These are phyloP conservation scores for Porites rus DNA, from an alignment of 92 coral and sea anemone species.

Conservation along the genomic window DNA sequence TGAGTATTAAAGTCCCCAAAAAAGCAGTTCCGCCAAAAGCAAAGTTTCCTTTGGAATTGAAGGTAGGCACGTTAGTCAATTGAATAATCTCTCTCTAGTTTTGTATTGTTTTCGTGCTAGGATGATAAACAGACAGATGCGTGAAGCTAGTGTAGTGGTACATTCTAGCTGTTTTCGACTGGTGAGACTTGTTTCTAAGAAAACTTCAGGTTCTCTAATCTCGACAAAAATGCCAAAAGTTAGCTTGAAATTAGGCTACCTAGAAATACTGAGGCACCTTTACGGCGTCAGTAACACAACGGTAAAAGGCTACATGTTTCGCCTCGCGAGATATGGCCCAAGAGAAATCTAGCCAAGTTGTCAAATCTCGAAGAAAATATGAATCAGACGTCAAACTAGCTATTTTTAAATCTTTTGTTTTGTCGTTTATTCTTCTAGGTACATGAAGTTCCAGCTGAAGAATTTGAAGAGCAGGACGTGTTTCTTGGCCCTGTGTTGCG, in stretches of 20 bases:
- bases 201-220: no score
- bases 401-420: no score
- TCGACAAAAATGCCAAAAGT: no score
- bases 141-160: neutral
- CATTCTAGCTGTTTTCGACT: neutral
- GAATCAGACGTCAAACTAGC: no score
- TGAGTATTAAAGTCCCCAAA: constrained; percentile 11
- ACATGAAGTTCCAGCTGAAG: constrained; percentile 31
- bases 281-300: neutral
- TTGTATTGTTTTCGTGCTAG: no score
- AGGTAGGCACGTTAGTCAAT: neutral
- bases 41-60: constrained; percentile 14
- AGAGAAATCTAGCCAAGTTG: no score
- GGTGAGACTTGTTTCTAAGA: neutral
- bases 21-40: constrained; percentile 9
- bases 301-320: neutral
- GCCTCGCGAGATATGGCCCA: neutral
- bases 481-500: constrained; percentile 22
- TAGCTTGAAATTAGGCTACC: no score
- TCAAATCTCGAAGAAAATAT: no score
- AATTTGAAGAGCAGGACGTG: neutral
- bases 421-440: constrained; percentile 2
- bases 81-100: no score
- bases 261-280: no score
- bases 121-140: no score